A percentile compares a stretch with the other conserved stretches of the same genome.
phyloP scores from a whole-genome alignment of 2,797 vertebrate genomes.

The Thamnophis elegans region DNA sequence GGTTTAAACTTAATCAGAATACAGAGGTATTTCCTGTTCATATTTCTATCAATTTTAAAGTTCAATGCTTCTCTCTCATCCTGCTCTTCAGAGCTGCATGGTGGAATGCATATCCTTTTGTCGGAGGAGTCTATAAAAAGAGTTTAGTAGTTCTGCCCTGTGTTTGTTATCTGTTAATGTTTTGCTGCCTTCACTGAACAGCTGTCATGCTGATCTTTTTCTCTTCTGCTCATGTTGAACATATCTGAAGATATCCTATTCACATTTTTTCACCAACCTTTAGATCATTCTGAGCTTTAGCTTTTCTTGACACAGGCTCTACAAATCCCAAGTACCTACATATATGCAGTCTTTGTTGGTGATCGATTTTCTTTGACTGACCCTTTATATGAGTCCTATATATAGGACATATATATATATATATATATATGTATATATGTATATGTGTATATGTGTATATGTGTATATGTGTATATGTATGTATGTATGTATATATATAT shows the following conservation, averaged over 20 bases:
- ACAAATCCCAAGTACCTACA: background rate
- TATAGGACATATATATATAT: background rate
- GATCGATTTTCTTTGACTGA: background rate
- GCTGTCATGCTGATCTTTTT: background rate
- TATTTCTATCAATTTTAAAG: background rate
- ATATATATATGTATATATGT: background rate
- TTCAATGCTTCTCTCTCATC: background rate
- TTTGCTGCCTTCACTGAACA: background rate
- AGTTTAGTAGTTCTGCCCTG: background rate
- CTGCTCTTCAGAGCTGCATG: background rate
- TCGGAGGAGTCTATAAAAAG: background rate
- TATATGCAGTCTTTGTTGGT: background rate
- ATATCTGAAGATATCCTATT: background rate
- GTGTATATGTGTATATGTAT: no score
- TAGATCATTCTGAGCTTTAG: background rate
- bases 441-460: no score
- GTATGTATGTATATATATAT: no score
- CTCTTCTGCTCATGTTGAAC: background rate
- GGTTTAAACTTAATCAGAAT: background rate
- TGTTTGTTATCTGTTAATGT: background rate
- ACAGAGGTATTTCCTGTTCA: background rate
- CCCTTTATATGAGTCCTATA: background rate
- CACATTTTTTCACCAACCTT: background rate
- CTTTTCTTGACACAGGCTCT: background rate
- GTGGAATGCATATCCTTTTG: background rate